phyloP scores from a whole-genome alignment of 2,888 invertebrate genomes.

The Isoperla grammatica region DNA sequence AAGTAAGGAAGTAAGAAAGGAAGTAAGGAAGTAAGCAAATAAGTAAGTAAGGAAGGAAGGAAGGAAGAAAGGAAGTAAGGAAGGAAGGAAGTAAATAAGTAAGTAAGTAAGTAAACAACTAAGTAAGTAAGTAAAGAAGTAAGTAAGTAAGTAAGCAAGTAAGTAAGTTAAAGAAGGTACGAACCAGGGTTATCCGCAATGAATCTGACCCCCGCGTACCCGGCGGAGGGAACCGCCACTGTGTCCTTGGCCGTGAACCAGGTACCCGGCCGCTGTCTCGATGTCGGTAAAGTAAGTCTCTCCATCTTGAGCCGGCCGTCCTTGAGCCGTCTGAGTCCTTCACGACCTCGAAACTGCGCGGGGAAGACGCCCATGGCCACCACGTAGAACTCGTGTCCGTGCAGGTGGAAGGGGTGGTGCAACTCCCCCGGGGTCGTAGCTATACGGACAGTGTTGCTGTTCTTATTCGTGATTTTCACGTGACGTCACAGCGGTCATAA shows the following conservation, averaged over 20 bases:
- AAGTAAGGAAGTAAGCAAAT: too few relatives aligned
- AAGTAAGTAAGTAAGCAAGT: too few relatives aligned
- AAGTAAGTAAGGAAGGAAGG: too few relatives aligned
- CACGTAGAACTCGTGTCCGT: slow-evolving; percentile 22
- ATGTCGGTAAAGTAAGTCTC: neutral
- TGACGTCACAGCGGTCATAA: too few relatives aligned
- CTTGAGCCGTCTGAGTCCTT: neutral
- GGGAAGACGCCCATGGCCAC: slow-evolving; percentile 7
- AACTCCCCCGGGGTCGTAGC: slow-evolving; percentile 11
- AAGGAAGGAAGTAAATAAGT: too few relatives aligned
- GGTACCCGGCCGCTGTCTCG: neutral
- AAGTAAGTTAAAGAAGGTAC: too few relatives aligned
- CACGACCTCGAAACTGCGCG: neutral
- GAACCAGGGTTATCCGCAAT: slow-evolving; percentile 41
- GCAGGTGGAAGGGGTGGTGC: slow-evolving; percentile 24
- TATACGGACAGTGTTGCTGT: neutral
- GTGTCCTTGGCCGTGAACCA: slow-evolving; percentile 39
- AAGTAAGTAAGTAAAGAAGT: too few relatives aligned
- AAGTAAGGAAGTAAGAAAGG: too few relatives aligned
- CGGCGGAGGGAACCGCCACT: slow-evolving; percentile 42
- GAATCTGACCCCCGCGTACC: slow-evolving; percentile 41
- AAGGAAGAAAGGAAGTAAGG: too few relatives aligned
- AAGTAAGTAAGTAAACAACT: too few relatives aligned
- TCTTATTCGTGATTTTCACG: too few relatives aligned
- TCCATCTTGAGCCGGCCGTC: too few relatives aligned